Evolutionary conservation across 2,113 vertebrate species (phyloP).

Genomic region (Steatornis caripensis): DNA sequence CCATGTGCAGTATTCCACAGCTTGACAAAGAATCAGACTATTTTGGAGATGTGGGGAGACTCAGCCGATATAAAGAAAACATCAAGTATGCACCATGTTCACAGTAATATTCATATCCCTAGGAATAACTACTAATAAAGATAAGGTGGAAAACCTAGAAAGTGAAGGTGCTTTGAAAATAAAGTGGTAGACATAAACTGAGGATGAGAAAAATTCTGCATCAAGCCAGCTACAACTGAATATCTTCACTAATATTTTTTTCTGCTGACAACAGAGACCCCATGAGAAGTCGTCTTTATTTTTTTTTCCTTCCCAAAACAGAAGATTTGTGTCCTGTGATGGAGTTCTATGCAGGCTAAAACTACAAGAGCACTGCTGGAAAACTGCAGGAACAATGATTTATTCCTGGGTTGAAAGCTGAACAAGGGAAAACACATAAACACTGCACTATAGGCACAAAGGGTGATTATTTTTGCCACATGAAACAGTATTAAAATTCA

Average conservation of each 20-base stretch:
- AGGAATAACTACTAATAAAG: background rate
- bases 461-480: constrained; percentile 36
- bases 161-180: background rate
- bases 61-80: background rate
- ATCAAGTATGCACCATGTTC: background rate
- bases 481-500: background rate
- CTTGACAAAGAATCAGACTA: background rate
- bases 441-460: background rate
- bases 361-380: background rate
- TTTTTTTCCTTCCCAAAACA: background rate
- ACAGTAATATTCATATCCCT: background rate
- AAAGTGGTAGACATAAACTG: background rate
- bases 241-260: background rate
- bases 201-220: background rate
- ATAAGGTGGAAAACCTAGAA: background rate
- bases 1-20: background rate
- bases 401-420: background rate
- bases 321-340: background rate
- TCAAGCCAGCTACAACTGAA: background rate
- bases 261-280: background rate
- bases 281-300: background rate
- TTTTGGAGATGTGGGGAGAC: background rate
- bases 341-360: background rate
- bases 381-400: background rate
- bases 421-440: constrained; percentile 19